These are phyloP conservation scores for Gavia stellata DNA, from an alignment of 2,113 vertebrate genomes.

Conservation along the genomic window DNA sequence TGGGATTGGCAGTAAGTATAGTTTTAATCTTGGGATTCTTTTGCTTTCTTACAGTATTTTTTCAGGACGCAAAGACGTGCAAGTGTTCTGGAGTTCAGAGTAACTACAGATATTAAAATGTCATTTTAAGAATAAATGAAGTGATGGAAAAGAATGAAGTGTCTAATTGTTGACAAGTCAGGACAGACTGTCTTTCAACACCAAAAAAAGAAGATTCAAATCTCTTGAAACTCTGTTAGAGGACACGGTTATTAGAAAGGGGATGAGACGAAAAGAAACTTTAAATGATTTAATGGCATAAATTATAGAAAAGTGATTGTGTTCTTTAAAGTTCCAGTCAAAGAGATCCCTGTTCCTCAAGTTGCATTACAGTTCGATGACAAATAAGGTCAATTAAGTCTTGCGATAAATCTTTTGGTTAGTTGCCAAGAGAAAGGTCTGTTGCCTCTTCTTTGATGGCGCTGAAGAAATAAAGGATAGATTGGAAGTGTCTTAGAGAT, in stretches of 20 bases:
- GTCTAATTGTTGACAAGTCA: not conserved
- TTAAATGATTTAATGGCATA: not conserved
- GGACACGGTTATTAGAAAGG: not conserved
- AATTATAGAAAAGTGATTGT: not conserved
- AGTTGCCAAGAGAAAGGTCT: not conserved
- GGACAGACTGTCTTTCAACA: not conserved
- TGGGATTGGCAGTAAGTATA: constrained; percentile 90
- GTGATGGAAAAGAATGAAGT: not conserved
- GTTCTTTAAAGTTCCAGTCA: not conserved
- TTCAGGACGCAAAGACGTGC: not conserved
- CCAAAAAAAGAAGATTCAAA: not conserved
- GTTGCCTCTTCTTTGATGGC: not conserved
- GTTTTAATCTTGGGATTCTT: not conserved
- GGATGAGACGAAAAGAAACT: not conserved
- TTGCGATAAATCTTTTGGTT: not conserved
- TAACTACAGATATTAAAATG: not conserved
- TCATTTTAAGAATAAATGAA: not conserved
- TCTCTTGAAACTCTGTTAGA: not conserved
- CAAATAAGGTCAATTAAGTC: not conserved
- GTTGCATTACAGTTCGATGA: not conserved
- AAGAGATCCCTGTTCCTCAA: not conserved
- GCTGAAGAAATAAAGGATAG: not conserved
- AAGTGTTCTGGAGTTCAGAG: not conserved
- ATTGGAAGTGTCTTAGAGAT: not conserved
- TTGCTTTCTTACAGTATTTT: not conserved